phyloP scores from a whole-genome alignment of 2,888 invertebrate genomes.

The Lasioglossum vierecki region DNA sequence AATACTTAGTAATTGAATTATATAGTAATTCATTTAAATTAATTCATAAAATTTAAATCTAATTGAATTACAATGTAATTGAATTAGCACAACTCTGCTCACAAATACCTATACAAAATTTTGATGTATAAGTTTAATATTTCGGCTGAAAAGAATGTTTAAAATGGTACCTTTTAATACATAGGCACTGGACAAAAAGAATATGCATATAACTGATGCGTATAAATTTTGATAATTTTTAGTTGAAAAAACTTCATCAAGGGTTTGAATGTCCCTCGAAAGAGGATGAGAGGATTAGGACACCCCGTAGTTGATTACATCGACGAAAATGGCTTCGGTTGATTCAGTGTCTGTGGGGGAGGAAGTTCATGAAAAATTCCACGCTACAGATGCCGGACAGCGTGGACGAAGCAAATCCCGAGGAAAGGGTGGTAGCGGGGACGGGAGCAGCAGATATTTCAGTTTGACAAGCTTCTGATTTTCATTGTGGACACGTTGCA shows the following conservation, averaged over 20 bases:
- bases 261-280: neutral
- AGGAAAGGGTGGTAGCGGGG: neutral
- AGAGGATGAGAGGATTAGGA: neutral
- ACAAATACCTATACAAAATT: no score
- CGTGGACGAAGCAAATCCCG: slow-evolving; percentile 38
- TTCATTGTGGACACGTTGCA: slow-evolving; percentile 45
- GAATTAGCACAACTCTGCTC: no score
- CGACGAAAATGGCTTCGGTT: slow-evolving; percentile 10
- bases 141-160: no score
- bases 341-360: neutral
- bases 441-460: neutral
- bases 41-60: no score
- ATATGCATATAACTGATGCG: no score
- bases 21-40: no score
- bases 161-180: no score
- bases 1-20: no score
- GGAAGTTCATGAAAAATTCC: slow-evolving; percentile 16
- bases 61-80: no score
- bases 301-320: neutral
- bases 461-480: slow-evolving; percentile 41
- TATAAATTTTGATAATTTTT: no score
- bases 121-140: no score
- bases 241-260: neutral
- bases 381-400: slow-evolving; percentile 11
- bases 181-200: no score